Percentiles rank a stretch among this genome's conserved stretches.
Conservation (phyloP, 2,888 invertebrate species). For the Sarcophaga caerulescens region DNA sequence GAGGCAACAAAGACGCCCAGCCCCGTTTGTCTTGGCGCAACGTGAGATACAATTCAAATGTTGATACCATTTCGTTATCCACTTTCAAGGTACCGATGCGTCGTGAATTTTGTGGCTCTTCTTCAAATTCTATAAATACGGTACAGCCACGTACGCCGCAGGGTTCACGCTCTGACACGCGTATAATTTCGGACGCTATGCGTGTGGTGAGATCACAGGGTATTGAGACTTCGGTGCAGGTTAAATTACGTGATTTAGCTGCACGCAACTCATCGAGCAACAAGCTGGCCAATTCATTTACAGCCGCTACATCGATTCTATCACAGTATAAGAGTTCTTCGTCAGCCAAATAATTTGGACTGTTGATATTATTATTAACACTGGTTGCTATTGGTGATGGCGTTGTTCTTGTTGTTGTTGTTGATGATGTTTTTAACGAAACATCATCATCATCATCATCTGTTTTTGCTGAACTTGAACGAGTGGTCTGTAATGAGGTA, state of each 20-base stretch:
- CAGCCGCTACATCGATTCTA: slow-evolving; percentile 70
- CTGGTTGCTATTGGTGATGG: slow-evolving; percentile 27
- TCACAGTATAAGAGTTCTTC: slow-evolving; percentile 71
- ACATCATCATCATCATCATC: slow-evolving; percentile 23
- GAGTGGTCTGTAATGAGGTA: slow-evolving; percentile 62
- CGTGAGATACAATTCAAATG: slow-evolving; percentile 77
- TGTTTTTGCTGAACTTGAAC: slow-evolving; percentile 38
- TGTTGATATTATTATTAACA: slow-evolving; percentile 37
- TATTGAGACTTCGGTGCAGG: slow-evolving; percentile 78
- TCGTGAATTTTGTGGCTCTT: slow-evolving; percentile 77
- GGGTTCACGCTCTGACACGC: slow-evolving; percentile 78
- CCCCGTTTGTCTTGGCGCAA: slow-evolving; percentile 78
- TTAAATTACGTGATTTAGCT: slow-evolving; percentile 77
- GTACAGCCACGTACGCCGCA: slow-evolving; percentile 78
- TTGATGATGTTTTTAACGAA: not conserved
- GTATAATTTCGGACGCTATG: slow-evolving; percentile 78
- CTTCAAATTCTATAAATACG: slow-evolving; percentile 78
- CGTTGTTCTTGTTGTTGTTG: slow-evolving; percentile 21
- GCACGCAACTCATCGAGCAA: slow-evolving; percentile 77
- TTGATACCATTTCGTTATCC: slow-evolving; percentile 77
- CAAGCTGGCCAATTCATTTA: slow-evolving; percentile 72
- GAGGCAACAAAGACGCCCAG: slow-evolving; percentile 77
- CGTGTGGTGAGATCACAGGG: slow-evolving; percentile 79
- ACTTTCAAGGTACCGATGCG: slow-evolving; percentile 77
- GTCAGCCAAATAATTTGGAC: slow-evolving; percentile 57